Percentiles rank a stretch among this genome's conserved stretches.
Evolutionary conservation across 2,113 vertebrate species (phyloP).

Genomic region (Stegostoma tigrinum): DNA sequence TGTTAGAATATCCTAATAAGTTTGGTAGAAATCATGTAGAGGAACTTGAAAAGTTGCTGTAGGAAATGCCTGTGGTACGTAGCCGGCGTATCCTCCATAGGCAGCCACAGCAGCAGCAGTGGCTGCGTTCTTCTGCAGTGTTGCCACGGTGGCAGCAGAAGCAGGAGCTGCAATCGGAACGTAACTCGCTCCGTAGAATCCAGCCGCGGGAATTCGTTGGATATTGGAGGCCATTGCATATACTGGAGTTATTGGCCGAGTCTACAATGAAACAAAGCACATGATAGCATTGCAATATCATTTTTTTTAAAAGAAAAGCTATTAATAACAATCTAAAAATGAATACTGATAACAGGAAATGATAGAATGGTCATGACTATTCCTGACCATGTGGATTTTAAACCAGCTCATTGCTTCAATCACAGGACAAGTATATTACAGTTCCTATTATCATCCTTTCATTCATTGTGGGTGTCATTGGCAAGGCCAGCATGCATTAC

Average conservation of each 20-base stretch:
- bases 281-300: background rate
- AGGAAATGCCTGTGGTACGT: constrained; percentile 85
- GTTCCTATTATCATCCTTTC: background rate
- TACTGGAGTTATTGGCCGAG: constrained; percentile 87
- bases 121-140: constrained; percentile 83
- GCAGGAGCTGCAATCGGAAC: constrained; percentile 76
- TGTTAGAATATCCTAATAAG: constrained; percentile 64
- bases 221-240: constrained; percentile 87
- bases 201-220: constrained; percentile 72
- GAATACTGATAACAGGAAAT: background rate
- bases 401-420: background rate
- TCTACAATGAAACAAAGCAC: constrained; percentile 54
- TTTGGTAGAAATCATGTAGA: constrained; percentile 88
- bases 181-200: constrained; percentile 83
- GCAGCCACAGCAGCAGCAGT: constrained; percentile 75
- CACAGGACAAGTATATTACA: background rate
- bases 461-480: no score
- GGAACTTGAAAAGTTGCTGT: constrained; percentile 80
- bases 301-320: background rate
- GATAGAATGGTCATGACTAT: background rate
- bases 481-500: no score
- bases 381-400: background rate
- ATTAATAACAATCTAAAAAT: background rate
- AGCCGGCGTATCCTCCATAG: constrained; percentile 62
- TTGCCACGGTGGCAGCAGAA: constrained; percentile 71